Evolutionary conservation across 2,113 vertebrate species (phyloP).

Genomic region (Cacatua alba): DNA sequence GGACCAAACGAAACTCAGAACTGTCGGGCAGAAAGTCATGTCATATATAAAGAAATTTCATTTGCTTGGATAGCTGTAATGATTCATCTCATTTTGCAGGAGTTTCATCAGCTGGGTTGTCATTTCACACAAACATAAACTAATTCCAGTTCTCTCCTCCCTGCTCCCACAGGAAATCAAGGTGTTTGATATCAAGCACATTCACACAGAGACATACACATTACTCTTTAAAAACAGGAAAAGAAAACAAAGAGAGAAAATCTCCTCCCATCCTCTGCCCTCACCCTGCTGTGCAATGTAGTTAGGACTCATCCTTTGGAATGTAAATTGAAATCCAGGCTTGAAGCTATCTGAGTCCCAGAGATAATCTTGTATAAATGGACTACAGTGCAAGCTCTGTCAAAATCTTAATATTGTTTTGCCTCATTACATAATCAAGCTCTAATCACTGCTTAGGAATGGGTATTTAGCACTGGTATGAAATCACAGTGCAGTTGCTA

Average conservation of each 20-base stretch:
- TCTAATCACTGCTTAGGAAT: not conserved
- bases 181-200: not conserved
- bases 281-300: not conserved
- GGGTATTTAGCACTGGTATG: not conserved
- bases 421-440: constrained; percentile 15
- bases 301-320: not conserved
- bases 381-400: not conserved
- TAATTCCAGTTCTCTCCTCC: not conserved
- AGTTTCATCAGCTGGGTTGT: not conserved
- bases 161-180: not conserved
- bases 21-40: not conserved
- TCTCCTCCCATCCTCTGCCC: not conserved
- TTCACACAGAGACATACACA: not conserved
- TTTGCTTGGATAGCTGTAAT: not conserved
- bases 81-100: not conserved
- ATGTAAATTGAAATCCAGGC: constrained; percentile 27
- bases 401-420: constrained; percentile 23
- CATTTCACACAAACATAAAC: constrained; percentile 7
- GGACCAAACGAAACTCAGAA: not conserved
- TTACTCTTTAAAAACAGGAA: not conserved
- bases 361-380: constrained; percentile 42
- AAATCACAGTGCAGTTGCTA: not conserved
- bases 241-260: not conserved
- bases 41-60: not conserved
- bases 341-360: constrained; percentile 26